Evolutionary conservation across 2,888 invertebrate genomes (phyloP), one percentile per base, ranked within the genome.

Genomic region (Cheilosia soror): DNA sequence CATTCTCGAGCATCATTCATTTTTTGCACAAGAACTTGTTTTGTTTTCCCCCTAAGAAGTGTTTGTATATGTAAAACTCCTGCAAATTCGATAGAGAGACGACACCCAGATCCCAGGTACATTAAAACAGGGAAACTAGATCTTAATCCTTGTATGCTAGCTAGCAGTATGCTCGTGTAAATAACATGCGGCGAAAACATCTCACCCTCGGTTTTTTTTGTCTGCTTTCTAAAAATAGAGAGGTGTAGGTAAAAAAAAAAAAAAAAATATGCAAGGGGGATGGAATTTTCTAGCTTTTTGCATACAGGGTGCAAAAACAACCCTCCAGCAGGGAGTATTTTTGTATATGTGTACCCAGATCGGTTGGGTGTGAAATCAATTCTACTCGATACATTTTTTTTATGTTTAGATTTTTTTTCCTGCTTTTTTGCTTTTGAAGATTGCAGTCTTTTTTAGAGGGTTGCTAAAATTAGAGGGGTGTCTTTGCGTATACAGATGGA

Each of bases 361-460:
- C 87, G 87, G 69, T 85, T 87, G 87, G 87, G 88, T 88, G 88
- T 87, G 87, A 87, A 88, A 88, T 87, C 88, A 88, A 88, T 88
- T 87, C 76, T 60, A 85, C 85, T 88, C 88, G 65, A 88, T 88
- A 87, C 71, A 51, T 13, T 51, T 62, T 51, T 71, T 79, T 65
- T 65, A n/a, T 57, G 63, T 58, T 65, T 33, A 60, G 31, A 37
- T 65, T 60, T 71, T 58, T 65, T 65, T 68, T 57, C 42, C 20
- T 20, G n/a, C 44, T 60, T 9, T 25, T 25, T 51, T 25, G 15
- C 47, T 27, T 13, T 47, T 63, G 40, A 40, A 58, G 75, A 58
- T 66, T 73, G 65, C 75, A 65, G 66, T 44, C 31, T 20, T 7
- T 40, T 53, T 15, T 29, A 51, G 62, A 57, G 73, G 76, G 66